Evolutionary conservation across 2,113 vertebrate genomes (phyloP).

Genomic region (Lipophrys pholis): DNA sequence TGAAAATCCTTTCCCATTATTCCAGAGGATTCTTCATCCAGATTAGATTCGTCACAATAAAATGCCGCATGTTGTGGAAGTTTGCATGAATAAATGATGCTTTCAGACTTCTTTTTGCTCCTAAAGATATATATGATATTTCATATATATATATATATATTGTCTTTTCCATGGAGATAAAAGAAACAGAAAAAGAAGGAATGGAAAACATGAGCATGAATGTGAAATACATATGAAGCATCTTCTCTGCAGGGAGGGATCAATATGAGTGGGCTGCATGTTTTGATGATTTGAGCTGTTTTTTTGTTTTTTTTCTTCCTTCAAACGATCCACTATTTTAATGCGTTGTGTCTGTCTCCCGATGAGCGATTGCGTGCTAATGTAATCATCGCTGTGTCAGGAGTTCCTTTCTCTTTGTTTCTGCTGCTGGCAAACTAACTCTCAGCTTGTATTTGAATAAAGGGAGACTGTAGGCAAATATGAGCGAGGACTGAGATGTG

Average conservation of each 20-base stretch:
- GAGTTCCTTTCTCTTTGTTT: not conserved
- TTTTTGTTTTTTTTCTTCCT: not conserved
- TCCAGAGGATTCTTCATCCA: conserved; percentile 38
- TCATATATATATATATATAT: not conserved
- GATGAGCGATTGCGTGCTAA: conserved; percentile 51
- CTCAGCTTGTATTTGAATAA: conserved; percentile 33
- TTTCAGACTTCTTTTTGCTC: conserved; percentile 26
- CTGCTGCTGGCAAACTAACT: conserved; percentile 4
- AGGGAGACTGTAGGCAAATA: conserved; percentile 35
- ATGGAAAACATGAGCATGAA: not conserved
- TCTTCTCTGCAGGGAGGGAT: conserved; percentile 2
- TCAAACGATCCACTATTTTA: not conserved
- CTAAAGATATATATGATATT: too few species aligned
- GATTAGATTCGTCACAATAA: conserved; percentile 59
- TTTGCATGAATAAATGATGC: conserved; percentile 44
- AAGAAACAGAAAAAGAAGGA: not conserved
- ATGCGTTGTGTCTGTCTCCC: conserved; percentile 5
- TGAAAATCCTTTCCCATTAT: not conserved
- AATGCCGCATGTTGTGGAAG: conserved; percentile 21
- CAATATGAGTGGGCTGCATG: conserved; percentile 3
- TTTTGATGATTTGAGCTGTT: conserved; percentile 25
- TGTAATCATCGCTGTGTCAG: not conserved
- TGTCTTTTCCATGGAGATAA: conserved; percentile 6
- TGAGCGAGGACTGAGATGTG: conserved; percentile 8
- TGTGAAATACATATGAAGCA: not conserved